These are phyloP conservation scores for Camelus dromedarius DNA, from an alignment of 2,113 vertebrate species.

Conservation along the genomic window DNA sequence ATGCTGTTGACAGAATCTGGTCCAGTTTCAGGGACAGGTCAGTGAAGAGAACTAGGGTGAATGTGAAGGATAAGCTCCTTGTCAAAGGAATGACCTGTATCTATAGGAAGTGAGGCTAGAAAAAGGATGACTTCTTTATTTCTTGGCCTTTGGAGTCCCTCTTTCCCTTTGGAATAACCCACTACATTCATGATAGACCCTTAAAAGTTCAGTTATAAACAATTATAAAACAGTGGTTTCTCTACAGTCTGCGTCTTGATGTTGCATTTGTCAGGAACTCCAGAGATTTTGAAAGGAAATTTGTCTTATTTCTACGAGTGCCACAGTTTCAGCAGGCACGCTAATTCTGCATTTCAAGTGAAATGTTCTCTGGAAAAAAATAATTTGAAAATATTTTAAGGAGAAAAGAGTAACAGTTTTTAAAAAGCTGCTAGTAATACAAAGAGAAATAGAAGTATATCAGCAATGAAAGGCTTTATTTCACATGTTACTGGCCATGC, in stretches of 20 bases:
- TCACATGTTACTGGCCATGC: not conserved
- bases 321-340: not conserved
- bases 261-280: not conserved
- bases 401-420: not conserved
- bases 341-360: slow-evolving; percentile 31
- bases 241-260: not conserved
- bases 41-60: not conserved
- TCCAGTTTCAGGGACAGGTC: not conserved
- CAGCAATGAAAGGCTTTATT: not conserved
- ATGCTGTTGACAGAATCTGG: not conserved
- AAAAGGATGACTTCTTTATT: not conserved
- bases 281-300: not conserved
- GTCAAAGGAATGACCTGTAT: not conserved
- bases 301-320: not conserved
- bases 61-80: not conserved
- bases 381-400: slow-evolving; percentile 64
- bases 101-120: not conserved
- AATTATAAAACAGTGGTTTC: slow-evolving; percentile 17
- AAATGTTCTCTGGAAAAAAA: slow-evolving; percentile 62
- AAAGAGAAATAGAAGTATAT: not conserved
- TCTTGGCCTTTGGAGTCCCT: not conserved
- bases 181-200: not conserved
- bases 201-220: not conserved
- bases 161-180: not conserved
- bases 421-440: not conserved